A percentile compares a stretch with the other conserved stretches of the same genome.
Evolutionary conservation across 2,888 invertebrate species (phyloP).

Genomic region (Proisotoma minuta): DNA sequence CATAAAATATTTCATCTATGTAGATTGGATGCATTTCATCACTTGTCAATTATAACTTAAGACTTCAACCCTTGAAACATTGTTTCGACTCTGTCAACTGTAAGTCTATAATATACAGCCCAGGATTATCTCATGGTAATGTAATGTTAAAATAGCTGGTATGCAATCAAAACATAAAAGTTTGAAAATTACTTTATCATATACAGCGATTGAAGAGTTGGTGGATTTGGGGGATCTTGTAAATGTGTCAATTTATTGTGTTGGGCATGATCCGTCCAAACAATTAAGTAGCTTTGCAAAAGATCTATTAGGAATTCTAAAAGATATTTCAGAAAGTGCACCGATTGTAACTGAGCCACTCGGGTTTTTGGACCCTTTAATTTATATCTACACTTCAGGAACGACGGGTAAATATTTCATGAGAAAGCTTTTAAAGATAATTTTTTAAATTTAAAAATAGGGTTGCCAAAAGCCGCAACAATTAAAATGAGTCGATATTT

Average conservation of each 20-base stretch:
- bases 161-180: not conserved
- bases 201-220: conserved; percentile 16
- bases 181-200: not conserved
- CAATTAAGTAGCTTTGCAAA: not conserved
- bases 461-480: conserved; percentile 93
- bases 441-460: conserved; percentile 50
- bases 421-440: not conserved
- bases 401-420: conserved; percentile 61
- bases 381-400: conserved; percentile 96
- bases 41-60: conserved; percentile 88
- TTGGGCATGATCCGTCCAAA: not conserved
- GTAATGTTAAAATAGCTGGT: conserved; percentile 9
- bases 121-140: conserved; percentile 62
- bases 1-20: not conserved
- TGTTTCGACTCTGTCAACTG: conserved; percentile 82
- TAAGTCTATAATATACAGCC: conserved; percentile 75
- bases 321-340: conserved; percentile 56
- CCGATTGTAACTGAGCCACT: conserved; percentile 56
- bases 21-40: conserved; percentile 76
- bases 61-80: conserved; percentile 75
- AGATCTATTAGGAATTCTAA: conserved; percentile 57
- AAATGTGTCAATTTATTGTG: not conserved
- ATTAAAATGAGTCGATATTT: conserved; percentile 68
- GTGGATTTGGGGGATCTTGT: conserved; percentile 50
- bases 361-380: conserved; percentile 69